Base-by-base conservation (phyloP, 2,797 vertebrate species). In the Erpetoichthys calabaricus region DNA sequence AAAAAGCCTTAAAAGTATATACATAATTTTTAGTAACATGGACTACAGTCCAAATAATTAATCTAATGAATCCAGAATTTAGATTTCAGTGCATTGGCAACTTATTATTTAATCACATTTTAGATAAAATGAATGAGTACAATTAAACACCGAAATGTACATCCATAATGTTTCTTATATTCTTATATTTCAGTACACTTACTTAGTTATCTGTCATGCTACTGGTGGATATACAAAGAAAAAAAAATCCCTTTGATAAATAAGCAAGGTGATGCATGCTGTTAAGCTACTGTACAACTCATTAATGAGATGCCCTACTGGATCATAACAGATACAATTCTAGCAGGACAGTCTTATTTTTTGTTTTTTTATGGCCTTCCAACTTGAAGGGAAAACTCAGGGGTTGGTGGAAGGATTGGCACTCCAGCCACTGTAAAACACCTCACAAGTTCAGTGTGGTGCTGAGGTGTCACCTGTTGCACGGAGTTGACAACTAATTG, bases 201-300 rank as follows among this genome's bases (percentile, higher is more conserved):
- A 82, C 82, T 25, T 85, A 82, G 77, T 77, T 60, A 74, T 73
- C 71, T 81, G 73, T 73, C 73, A 64, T 70, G 77, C 80, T 80
- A 86, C 85, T 83, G 82, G 82, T 44, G 64, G 75, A 73, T 82
- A 78, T 73, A 81, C 73, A 80, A 81, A 81, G 72, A 81, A 81
- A 74, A 69, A 64, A 70, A 83, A 83, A 85, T 82, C 75, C 79
- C 66, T 74, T 79, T 78, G 81, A 84, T 81, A 83, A 85, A 81
- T 83, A 80, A 73, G 70, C 70, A 76, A 77, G 76, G 75, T 68
- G 76, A 70, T 68, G 73, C 65, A 73, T 61, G 68, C 65, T 77
- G 68, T 69, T 70, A 60, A 5, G 42, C 70, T 72, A 2, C 25
- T 25, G 25, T 25, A 72, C 71, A 74, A 73, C 69, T 80, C 58